Percentiles rank a stretch among this genome's conserved stretches.
Conservation (phyloP, 2,113 vertebrate genomes). For the Ictalurus furcatus region DNA sequence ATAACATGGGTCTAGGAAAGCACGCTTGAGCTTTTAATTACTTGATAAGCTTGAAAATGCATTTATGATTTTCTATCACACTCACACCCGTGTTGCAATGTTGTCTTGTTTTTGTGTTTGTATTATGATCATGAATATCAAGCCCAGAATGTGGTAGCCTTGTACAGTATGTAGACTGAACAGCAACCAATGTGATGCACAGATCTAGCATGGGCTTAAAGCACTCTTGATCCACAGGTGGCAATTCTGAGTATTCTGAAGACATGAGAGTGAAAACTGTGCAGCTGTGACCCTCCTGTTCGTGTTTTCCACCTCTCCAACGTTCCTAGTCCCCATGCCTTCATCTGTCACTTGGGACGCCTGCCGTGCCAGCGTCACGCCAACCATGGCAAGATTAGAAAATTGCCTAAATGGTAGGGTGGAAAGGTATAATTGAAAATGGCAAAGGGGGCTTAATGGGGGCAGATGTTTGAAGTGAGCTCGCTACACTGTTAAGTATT, state of each 20-base stretch:
- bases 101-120: neutral
- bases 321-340: conserved; percentile 75
- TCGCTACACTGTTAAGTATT: conserved; percentile 89
- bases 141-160: too few relatives aligned
- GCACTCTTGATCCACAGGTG: neutral
- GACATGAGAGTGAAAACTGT: neutral
- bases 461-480: conserved; percentile 97
- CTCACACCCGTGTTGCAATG: neutral
- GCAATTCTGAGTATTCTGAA: neutral
- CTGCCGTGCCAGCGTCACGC: conserved; percentile 65
- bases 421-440: conserved; percentile 99
- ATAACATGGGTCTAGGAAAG: neutral
- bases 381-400: conserved; percentile 73
- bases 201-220: neutral
- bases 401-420: conserved; percentile 99
- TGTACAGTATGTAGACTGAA: neutral
- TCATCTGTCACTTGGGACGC: conserved; percentile 90
- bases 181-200: neutral
- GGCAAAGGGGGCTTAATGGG: conserved; percentile 93
- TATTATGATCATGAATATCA: neutral
- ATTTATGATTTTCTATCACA: neutral
- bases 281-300: conserved; percentile 45
- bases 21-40: neutral
- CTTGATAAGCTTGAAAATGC: neutral
- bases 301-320: conserved; percentile 10